Conservation (phyloP, 2,797 vertebrate genomes). For the Xenentodon cancila region DNA sequence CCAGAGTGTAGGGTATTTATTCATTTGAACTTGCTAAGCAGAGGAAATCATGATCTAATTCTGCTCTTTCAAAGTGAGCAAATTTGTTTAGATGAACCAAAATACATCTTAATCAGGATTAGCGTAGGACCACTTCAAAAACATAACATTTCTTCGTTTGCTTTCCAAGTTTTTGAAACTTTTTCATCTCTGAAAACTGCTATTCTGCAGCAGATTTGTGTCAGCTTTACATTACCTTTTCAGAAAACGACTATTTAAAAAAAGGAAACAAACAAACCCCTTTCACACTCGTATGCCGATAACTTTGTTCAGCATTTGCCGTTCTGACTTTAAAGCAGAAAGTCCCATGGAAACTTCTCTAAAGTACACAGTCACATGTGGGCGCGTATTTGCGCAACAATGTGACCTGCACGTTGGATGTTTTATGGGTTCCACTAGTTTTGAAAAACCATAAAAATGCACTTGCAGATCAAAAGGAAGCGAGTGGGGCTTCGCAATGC, state of each 20-base stretch:
- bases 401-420: slow-evolving; percentile 19
- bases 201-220: too few relatives aligned
- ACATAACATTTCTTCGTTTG: too few relatives aligned
- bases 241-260: background rate
- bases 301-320: background rate
- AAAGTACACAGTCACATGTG: slow-evolving; percentile 20
- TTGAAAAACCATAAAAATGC: slow-evolving; percentile 10
- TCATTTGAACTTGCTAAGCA: slow-evolving; percentile 27
- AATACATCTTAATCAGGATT: background rate
- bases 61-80: background rate
- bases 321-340: slow-evolving; percentile 31
- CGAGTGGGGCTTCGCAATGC: background rate
- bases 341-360: slow-evolving; percentile 23
- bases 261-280: too few relatives aligned
- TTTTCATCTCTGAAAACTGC: too few relatives aligned
- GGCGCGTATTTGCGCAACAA: slow-evolving; percentile 15
- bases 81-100: slow-evolving; percentile 15
- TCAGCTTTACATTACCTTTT: background rate
- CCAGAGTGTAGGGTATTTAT: slow-evolving; percentile 16
- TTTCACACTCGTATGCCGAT: slow-evolving; percentile 5
- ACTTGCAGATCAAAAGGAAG: slow-evolving; percentile 20
- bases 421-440: slow-evolving; percentile 15
- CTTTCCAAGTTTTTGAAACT: too few relatives aligned
- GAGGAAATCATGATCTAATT: slow-evolving; percentile 16
- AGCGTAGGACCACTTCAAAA: background rate